Evolutionary conservation across 2,888 invertebrate species (phyloP), one percentile per base, ranked within the genome.

Genomic region (Xiphydria camelus): DNA sequence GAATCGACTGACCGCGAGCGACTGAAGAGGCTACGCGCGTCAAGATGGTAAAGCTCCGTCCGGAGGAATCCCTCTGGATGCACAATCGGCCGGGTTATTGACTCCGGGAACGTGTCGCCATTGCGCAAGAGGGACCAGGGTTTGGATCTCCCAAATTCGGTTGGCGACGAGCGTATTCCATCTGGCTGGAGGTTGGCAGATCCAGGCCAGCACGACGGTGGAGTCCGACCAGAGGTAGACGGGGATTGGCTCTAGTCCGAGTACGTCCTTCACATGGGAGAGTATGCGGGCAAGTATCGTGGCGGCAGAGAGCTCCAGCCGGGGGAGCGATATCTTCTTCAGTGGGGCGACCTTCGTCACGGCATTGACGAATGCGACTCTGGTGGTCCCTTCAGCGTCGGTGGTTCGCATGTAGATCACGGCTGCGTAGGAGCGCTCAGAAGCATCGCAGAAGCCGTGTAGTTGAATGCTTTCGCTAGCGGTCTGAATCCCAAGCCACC

Each of bases 21-120:
- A n/a, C n/a, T n/a, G n/a, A n/a, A n/a, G n/a, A n/a, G n/a, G n/a
- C n/a, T n/a, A n/a, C n/a, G n/a, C n/a, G n/a, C n/a, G n/a, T n/a
- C n/a, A n/a, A n/a, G n/a, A n/a, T n/a, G n/a, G n/a, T n/a, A n/a
- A n/a, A n/a, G n/a, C n/a, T n/a, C n/a, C n/a, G n/a, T n/a, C n/a
- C n/a, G n/a, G n/a, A n/a, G n/a, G n/a, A n/a, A n/a, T n/a, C n/a
- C 69, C 69, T 23, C 69, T 33, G 0, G 66, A 68, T 2, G 63
- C n/a, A n/a, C n/a, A n/a, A n/a, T n/a, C n/a, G n/a, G n/a, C n/a
- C n/a, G n/a, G n/a, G n/a, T n/a, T n/a, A 4, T 53, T 38, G 18
- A 48, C 39, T 4, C 60, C 55, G 10, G 47, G 23, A 0, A 68
- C 59, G 37, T 69, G 60, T 25, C 38, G 36, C 68, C 68, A 71